Evolutionary conservation across 2,888 invertebrate species (phyloP).

Genomic region (Clivina fossor): DNA sequence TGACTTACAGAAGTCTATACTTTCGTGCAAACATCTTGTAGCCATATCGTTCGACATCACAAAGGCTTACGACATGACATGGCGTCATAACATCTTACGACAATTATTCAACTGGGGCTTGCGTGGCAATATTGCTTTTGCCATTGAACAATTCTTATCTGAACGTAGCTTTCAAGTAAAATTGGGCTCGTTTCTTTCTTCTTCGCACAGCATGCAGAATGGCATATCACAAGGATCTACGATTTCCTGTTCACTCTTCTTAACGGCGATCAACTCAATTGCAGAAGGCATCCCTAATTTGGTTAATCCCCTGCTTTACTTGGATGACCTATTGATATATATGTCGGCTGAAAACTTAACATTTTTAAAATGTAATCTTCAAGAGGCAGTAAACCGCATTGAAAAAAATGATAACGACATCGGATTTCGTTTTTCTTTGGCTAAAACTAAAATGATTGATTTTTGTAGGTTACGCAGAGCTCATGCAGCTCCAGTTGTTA

Average conservation of each 20-base stretch:
- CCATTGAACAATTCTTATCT: background rate
- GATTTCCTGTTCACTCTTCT: background rate
- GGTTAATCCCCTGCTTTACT: background rate
- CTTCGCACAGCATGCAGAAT: background rate
- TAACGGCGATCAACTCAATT: background rate
- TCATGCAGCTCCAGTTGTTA: background rate
- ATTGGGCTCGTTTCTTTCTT: background rate
- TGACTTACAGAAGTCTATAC: background rate
- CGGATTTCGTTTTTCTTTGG: background rate
- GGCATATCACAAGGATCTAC: constrained; percentile 1
- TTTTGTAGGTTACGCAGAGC: background rate
- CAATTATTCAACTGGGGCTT: background rate
- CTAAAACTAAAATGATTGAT: background rate
- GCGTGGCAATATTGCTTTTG: no score
- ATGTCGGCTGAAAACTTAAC: background rate
- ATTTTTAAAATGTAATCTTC: background rate
- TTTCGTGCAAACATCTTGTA: background rate
- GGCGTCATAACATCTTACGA: background rate
- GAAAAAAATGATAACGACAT: background rate
- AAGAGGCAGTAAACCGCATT: background rate
- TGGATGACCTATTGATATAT: background rate
- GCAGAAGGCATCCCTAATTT: background rate
- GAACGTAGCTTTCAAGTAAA: background rate
- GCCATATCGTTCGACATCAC: background rate
- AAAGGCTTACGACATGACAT: background rate